Conservation (phyloP, 2,888 invertebrate species). For the Caenorhabditis angaria region DNA sequence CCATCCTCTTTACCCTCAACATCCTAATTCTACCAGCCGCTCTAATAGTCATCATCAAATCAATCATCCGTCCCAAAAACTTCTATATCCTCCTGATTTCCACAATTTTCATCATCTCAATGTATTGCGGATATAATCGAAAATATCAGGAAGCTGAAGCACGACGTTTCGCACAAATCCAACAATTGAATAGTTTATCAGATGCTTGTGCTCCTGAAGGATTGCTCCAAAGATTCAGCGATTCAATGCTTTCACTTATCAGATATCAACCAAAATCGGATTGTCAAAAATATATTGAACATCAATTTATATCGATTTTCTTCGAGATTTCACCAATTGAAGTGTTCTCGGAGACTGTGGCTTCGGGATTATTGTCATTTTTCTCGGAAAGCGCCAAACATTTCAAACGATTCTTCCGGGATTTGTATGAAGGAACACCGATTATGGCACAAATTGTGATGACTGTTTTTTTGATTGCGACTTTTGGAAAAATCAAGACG, state of each 20-base stretch:
- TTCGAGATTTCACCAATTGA: conserved; percentile 40
- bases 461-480: conserved; percentile 36
- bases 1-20: conserved; percentile 25
- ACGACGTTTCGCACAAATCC: conserved; percentile 20
- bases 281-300: conserved; percentile 38
- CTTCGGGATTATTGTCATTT: conserved; percentile 33
- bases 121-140: conserved; percentile 29
- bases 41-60: conserved; percentile 21
- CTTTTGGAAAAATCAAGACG: conserved; percentile 28
- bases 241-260: conserved; percentile 25
- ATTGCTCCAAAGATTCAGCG: conserved; percentile 23
- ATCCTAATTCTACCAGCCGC: conserved; percentile 22
- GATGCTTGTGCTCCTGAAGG: conserved; percentile 38
- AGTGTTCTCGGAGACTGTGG: conserved; percentile 35
- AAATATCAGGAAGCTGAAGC: conserved; percentile 42
- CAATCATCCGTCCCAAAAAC: conserved; percentile 20
- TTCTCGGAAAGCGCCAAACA: conserved; percentile 27
- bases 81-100: conserved; percentile 32
- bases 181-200: conserved; percentile 2
- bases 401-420: conserved; percentile 34
- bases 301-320: conserved; percentile 37
- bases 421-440: conserved; percentile 37
- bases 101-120: conserved; percentile 21
- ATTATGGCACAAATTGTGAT: conserved; percentile 41
- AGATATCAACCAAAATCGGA: conserved; percentile 32